Evolutionary conservation across 2,888 invertebrate species (phyloP), one percentile per base, ranked within the genome.

Genomic region (Syritta pipiens): DNA sequence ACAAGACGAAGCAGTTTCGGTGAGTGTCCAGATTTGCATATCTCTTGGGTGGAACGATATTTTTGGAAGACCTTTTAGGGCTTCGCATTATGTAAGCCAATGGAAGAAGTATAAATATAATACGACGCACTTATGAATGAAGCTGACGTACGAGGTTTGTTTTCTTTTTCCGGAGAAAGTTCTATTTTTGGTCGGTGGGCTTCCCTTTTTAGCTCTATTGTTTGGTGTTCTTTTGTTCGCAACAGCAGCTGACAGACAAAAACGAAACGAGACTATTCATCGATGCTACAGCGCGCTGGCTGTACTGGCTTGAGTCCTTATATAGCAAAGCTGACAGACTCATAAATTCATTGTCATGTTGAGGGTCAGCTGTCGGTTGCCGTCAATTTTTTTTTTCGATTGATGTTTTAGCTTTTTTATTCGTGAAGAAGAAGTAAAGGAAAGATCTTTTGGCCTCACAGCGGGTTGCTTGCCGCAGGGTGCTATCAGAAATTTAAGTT

Each of bases 1-100:
- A 94, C 84, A 93, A 92, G 85, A 90, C 92, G 14, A 93, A 93
- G 84, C 92, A 92, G 60, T 94, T 94, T 88, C 91, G 93, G 94
- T 93, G 84, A 88, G 90, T 85, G 44, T 37, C 17, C 17, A n/a
- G n/a, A 37, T 37, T 37, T 37, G 37, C 17, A 14, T 37, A n/a
- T 37, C 10, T 37, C 19, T 37, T 1, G 1, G 3, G 35, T 4
- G 12, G 1, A 26, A 6, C 42, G 40, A 12, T 71, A 71, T 62
- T 71, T 71, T 71, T 37, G 62, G 71, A 71, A 60, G 46, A 62
- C 71, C 71, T 71, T 71, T 62, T 57, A 44, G 53, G 60, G 40
- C 46, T 46, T 28, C n/a, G 10, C 3, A 24, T 69, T 49, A 53
- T 12, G n/a, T 51, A 19, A 35, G 49, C 6, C 20, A 6, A 32